Base-by-base conservation (phyloP, 2,797 vertebrate genomes). In the Crenichthys baileyi region DNA sequence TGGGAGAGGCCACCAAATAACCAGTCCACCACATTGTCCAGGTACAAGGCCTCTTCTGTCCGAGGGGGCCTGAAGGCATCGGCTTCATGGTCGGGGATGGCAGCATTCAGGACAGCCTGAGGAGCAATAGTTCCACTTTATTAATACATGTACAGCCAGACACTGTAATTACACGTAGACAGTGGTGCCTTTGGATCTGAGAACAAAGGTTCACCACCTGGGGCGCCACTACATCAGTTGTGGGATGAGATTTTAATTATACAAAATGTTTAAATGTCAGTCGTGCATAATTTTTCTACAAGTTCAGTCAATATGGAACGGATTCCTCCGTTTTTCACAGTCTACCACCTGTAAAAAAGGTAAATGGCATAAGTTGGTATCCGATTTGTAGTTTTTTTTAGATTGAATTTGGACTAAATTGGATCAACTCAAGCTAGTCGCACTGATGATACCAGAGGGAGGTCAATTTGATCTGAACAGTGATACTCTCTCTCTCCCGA, bases 61-160 rank as follows among this genome's bases (percentile, higher is more conserved):
- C 94, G 95, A 0, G 98, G 98, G 2, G 98, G 97, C 22, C 88
- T 96, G 94, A 99, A 99, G 24, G 97, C 98, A 56, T 99, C 98
- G 0, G 98, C 97, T 0, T 83, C 79, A n/a, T 99, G 98, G 76
- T 99, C 98, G 7, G 98, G 98, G 90, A 99, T 96, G 86, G 96
- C 91, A 70, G 94, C 91, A 73, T 99, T 98, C 70, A 98, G 96
- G 22, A 96, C 73, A 60, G 96, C 97, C 98, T 99, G 92, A 46
- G 80, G 72, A 73, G 65, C 78, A 72, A 79, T 4, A 67, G 12
- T 70, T 63, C 16, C 0, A 68, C 16, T 31, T 12, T 4, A 65
- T 81, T 63, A 73, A 24, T 51, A 53, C 11, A 50, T 39, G 78
- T 58, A 1, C 9, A 68, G 39, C 6, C 8, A 77, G 46, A 70